phyloP scores from a whole-genome alignment of 2,113 vertebrate genomes.

The Leptodactylus fuscus region DNA sequence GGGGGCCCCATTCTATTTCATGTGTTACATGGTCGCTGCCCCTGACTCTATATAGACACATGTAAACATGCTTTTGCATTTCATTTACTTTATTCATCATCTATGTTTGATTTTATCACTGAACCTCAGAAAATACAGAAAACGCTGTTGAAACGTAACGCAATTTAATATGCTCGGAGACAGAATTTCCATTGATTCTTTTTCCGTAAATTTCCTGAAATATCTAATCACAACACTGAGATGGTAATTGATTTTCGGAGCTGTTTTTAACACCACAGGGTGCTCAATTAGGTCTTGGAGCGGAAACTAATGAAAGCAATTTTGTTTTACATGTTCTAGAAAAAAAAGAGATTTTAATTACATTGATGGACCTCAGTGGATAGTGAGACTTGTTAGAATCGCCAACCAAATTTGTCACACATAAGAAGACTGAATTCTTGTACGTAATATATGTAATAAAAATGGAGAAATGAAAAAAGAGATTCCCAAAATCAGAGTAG shows the following conservation, averaged over 20 bases:
- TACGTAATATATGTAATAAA: too few species aligned
- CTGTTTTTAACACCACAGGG: conserved; percentile 72
- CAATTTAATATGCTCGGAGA: conserved; percentile 1
- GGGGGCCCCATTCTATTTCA: too few species aligned
- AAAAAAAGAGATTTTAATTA: conserved; percentile 73
- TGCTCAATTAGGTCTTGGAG: conserved; percentile 70
- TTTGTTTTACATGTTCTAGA: conserved; percentile 69
- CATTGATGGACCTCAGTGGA: conserved; percentile 66
- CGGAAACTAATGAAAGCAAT: conserved; percentile 72
- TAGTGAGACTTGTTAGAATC: conserved; percentile 50
- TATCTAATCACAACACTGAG: conserved; percentile 69
- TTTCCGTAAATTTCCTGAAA: conserved; percentile 63
- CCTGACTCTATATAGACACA: too few species aligned
- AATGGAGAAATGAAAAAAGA: too few species aligned
- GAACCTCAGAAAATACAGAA: not conserved
- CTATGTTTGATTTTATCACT: not conserved
- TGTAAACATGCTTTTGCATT: not conserved
- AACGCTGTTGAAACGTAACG: not conserved
- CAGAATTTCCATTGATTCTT: conserved; percentile 10
- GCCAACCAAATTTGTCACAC: not conserved
- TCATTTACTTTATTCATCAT: not conserved
- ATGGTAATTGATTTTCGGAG: conserved; percentile 72
- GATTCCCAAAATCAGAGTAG: too few species aligned
- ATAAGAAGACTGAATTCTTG: not conserved
- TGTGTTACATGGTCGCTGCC: too few species aligned